Evolutionary conservation across 2,888 invertebrate species (phyloP), one percentile per base, ranked within the genome.

Genomic region (Catocala sponsa): DNA sequence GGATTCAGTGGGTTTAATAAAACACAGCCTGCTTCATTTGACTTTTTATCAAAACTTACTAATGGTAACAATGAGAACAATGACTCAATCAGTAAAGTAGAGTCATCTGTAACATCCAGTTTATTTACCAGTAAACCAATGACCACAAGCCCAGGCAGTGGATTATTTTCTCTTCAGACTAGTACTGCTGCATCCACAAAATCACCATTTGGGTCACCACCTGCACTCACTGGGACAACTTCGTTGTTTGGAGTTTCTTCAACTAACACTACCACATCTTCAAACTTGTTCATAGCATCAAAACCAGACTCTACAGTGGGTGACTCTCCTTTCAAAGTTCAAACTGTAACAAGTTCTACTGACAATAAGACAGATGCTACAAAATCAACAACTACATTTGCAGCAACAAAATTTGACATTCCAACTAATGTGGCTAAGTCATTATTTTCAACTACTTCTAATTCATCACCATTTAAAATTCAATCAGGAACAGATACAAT

Each of bases 1-100:
- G 95, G 95, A 51, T 97, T 97, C 89, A 94, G 96, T 63, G 96
- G 96, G 59, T 96, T 96, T 78, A 87, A 95, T 67, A 96, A 96
- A 86, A 76, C 95, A 46, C 83, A 89, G 65, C 90, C 94, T 56
- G 74, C 94, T 60, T 89, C 95, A 48, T 96, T 96, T 88, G 95
- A 95, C 80, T 96, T 96, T 81, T 85, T 96, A 79, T 91, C 95
- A 64, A 95, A 95, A 76, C 81, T 95, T 71, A 89, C 94, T 59
- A 95, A 95, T 84, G 91, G 94, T 12, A 91, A 82, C 68, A 91
- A 90, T 72, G 85, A 87, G 49, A 92, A 89, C 70, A 91, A 87
- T 59, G 82, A 82, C 57, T 68, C 84, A 46, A 66, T 83, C 41
- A 80, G 70, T 55, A 86, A 78, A 50, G 70, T 61, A 38, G 76